Percentiles rank a stretch among this genome's conserved stretches.
phyloP scores from a whole-genome alignment of 2,797 vertebrate species.

The Thamnophis elegans region DNA sequence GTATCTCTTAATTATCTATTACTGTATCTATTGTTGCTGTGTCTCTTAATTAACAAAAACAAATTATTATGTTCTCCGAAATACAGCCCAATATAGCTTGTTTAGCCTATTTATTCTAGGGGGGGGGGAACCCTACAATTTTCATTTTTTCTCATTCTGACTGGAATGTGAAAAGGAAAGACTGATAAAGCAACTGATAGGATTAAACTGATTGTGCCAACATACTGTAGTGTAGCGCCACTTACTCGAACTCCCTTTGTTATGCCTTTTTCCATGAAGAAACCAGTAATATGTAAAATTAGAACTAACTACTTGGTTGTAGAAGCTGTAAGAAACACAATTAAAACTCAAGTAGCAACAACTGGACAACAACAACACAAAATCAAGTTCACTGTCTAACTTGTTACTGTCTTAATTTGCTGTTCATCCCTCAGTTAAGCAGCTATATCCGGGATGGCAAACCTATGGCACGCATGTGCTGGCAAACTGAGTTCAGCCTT shows the following conservation, averaged over 20 bases:
- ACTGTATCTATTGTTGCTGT: neutral
- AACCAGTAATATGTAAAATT: slow-evolving; percentile 34
- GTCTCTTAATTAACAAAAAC: slow-evolving; percentile 23
- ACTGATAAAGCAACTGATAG: slow-evolving; percentile 28
- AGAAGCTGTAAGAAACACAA: slow-evolving; percentile 31
- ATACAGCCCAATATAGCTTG: slow-evolving; percentile 6
- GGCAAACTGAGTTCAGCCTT: too few species aligned
- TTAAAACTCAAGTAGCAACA: slow-evolving; percentile 14
- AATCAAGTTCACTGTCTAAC: neutral
- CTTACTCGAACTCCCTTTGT: slow-evolving; percentile 52
- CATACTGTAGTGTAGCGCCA: slow-evolving; percentile 28
- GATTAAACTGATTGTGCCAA: slow-evolving; percentile 45
- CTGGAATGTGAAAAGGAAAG: slow-evolving; percentile 23
- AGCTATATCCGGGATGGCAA: neutral
- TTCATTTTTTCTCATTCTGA: slow-evolving; percentile 40
- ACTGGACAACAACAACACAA: neutral
- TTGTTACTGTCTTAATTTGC: neutral
- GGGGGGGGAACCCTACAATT: slow-evolving; percentile 22
- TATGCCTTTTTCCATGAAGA: slow-evolving; percentile 45
- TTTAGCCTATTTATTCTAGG: slow-evolving; percentile 1
- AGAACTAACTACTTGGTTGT: slow-evolving; percentile 29
- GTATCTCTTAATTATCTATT: neutral
- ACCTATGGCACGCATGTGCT: too few species aligned
- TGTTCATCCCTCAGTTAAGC: neutral
- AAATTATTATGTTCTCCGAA: slow-evolving; percentile 4